Percentiles rank a stretch among this genome's conserved stretches.
phyloP scores from a whole-genome alignment of 2,797 vertebrate species.

The Sebastes hopkinsi region DNA sequence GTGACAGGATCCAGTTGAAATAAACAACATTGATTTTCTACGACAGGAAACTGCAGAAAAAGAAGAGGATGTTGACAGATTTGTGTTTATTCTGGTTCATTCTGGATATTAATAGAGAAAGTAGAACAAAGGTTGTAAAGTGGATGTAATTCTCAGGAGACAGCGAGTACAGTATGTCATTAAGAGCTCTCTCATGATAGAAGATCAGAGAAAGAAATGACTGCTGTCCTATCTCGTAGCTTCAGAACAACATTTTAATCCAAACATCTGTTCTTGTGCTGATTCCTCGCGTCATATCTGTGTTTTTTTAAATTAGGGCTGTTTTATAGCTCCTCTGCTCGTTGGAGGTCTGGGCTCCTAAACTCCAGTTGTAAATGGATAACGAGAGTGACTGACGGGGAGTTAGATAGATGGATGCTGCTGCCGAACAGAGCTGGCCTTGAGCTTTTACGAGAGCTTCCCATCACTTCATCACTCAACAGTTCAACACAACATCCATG shows the following conservation, averaged over 20 bases:
- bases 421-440: conserved; percentile 23
- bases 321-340: conserved; percentile 26
- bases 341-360: neutral
- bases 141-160: neutral
- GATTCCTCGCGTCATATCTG: neutral
- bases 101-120: conserved; percentile 28
- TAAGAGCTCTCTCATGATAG: neutral
- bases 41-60: neutral
- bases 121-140: neutral
- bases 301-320: conserved; percentile 5
- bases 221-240: conserved; percentile 7
- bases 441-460: conserved; percentile 37
- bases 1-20: neutral
- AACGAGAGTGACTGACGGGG: conserved; percentile 23
- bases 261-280: conserved; percentile 1
- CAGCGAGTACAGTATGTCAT: neutral
- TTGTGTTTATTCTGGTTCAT: neutral
- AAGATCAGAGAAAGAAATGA: neutral
- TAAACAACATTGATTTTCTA: neutral
- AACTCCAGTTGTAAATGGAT: conserved; percentile 38
- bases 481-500: neutral
- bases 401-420: conserved; percentile 18
- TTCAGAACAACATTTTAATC: conserved; percentile 20
- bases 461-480: conserved; percentile 4
- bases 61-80: neutral